Conservation (phyloP, 1,140 invertebrate genomes). For the Cotesia glomerata region DNA sequence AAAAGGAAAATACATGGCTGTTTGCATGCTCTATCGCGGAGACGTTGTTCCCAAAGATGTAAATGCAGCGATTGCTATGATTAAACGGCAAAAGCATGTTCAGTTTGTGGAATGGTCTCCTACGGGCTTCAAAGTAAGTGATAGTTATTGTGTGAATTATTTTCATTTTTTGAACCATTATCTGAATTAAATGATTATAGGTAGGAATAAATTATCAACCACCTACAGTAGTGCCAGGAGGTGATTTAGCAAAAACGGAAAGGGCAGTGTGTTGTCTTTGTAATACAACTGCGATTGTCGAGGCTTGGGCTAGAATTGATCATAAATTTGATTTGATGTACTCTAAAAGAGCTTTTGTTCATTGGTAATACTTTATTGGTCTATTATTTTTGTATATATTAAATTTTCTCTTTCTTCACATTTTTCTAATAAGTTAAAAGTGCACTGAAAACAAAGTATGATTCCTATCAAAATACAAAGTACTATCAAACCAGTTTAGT, state of each 20-base stretch:
- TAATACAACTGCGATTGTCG: slow-evolving; percentile 79
- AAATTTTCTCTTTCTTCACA: too few relatives aligned
- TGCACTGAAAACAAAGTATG: too few relatives aligned
- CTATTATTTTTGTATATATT: too few relatives aligned
- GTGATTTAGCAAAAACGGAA: slow-evolving; percentile 70
- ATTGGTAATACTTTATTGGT: slow-evolving; percentile 66
- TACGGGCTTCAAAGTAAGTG: slow-evolving; percentile 64
- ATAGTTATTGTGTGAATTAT: background rate
- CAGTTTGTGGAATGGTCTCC: slow-evolving; percentile 74
- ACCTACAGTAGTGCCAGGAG: slow-evolving; percentile 75
- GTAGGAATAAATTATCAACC: slow-evolving; percentile 76
- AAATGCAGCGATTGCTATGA: slow-evolving; percentile 70
- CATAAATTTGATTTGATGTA: slow-evolving; percentile 81
- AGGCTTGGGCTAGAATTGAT: slow-evolving; percentile 76
- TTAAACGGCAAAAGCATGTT: slow-evolving; percentile 67
- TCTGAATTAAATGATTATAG: slow-evolving; percentile 42
- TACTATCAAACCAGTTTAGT: too few relatives aligned
- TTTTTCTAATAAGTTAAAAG: too few relatives aligned
- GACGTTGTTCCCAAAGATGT: slow-evolving; percentile 69
- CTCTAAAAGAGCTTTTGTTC: slow-evolving; percentile 78
- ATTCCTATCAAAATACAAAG: too few relatives aligned
- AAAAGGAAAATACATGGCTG: slow-evolving; percentile 76
- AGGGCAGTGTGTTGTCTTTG: slow-evolving; percentile 79
- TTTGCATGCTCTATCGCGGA: slow-evolving; percentile 75
- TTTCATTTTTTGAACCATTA: background rate